These are phyloP conservation scores for Hippotragus niger DNA, from an alignment of 2,113 vertebrate genomes.

Conservation along the genomic window DNA sequence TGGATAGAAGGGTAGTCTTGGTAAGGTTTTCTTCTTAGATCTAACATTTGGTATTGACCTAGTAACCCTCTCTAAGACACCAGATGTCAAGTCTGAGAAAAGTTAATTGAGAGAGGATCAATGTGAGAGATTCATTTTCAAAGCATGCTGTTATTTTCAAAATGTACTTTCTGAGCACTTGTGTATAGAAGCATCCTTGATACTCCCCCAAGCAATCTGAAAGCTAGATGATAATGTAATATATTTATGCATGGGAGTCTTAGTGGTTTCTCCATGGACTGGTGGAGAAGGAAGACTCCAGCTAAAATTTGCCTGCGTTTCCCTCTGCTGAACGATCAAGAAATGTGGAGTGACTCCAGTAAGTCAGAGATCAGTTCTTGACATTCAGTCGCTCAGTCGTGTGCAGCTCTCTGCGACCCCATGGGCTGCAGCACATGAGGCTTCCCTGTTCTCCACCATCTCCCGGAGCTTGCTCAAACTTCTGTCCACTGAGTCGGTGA, in stretches of 20 bases:
- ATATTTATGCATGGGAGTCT: neutral
- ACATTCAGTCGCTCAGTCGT: rapidly evolving
- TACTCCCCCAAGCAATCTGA: neutral
- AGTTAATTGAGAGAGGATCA: slow-evolving; percentile 4
- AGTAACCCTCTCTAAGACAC: neutral
- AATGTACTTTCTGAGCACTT: slow-evolving; percentile 20
- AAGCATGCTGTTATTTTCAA: slow-evolving; percentile 17
- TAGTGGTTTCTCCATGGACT: neutral
- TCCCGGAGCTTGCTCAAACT: neutral
- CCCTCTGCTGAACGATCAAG: neutral
- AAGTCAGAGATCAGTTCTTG: slow-evolving; percentile 12
- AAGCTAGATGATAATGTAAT: slow-evolving; percentile 21
- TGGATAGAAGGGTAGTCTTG: neutral
- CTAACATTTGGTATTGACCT: neutral
- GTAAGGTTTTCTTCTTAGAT: neutral
- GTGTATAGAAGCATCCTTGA: neutral
- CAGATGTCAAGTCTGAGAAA: neutral
- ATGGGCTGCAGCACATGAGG: neutral
- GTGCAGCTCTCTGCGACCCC: neutral
- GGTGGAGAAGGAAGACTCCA: neutral
- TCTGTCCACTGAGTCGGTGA: neutral
- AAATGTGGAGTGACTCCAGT: neutral
- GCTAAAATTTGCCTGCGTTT: slow-evolving; percentile 8
- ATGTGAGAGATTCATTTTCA: slow-evolving; percentile 21
- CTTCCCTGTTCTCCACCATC: neutral